Evolutionary conservation across 2,888 invertebrate genomes (phyloP).

Genomic region (Sericinus montela): DNA sequence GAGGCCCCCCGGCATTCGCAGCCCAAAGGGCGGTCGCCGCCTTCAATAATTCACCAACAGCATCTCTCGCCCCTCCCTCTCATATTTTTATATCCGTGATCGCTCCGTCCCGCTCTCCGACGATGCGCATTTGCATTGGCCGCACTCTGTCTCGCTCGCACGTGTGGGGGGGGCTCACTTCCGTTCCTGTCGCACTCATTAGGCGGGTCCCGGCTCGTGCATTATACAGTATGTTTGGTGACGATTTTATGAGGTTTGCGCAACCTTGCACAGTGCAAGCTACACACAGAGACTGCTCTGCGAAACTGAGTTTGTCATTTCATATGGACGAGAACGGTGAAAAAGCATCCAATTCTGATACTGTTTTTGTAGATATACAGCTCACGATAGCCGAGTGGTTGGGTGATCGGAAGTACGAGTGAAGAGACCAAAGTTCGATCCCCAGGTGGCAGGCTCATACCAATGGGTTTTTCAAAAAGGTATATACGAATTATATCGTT

Average conservation of each 20-base stretch:
- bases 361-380: too few relatives aligned
- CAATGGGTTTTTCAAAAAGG: too few relatives aligned
- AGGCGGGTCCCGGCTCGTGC: slow-evolving; percentile 51
- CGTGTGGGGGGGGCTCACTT: slow-evolving; percentile 1
- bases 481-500: too few relatives aligned
- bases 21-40: slow-evolving; percentile 66
- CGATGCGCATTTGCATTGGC: slow-evolving; percentile 44
- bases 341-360: too few relatives aligned
- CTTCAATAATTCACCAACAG: slow-evolving; percentile 66
- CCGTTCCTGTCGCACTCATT: slow-evolving; percentile 51
- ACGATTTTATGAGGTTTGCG: slow-evolving; percentile 69
- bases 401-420: too few relatives aligned
- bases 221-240: slow-evolving; percentile 71
- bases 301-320: too few relatives aligned
- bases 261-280: slow-evolving; percentile 47
- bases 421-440: too few relatives aligned
- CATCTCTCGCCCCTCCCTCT: slow-evolving; percentile 31
- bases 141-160: slow-evolving; percentile 6
- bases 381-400: too few relatives aligned
- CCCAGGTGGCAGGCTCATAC: too few relatives aligned
- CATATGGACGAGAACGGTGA: too few relatives aligned
- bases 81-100: slow-evolving; percentile 26
- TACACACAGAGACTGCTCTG: slow-evolving; percentile 32
- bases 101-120: slow-evolving; percentile 31
- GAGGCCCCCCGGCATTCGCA: slow-evolving; percentile 42